These are phyloP conservation scores for Oligia strigilis DNA, from an alignment of 2,888 invertebrate genomes.

Conservation along the genomic window DNA sequence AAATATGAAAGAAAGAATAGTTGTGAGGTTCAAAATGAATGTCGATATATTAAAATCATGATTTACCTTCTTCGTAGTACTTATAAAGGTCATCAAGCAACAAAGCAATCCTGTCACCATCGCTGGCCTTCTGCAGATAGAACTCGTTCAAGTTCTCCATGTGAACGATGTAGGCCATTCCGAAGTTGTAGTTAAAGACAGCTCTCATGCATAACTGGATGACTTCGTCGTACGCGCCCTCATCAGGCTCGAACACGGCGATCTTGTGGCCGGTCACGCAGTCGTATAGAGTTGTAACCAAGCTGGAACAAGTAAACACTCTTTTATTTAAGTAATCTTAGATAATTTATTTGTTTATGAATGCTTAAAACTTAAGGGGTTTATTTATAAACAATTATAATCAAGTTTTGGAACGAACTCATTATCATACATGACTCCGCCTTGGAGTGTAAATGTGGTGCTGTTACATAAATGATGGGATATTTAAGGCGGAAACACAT, in stretches of 20 bases:
- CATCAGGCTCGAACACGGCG: constrained; percentile 88
- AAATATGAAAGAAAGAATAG: neutral
- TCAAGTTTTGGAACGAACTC: neutral
- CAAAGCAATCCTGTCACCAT: constrained; percentile 87
- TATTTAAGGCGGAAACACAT: no score
- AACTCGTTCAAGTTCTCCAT: constrained; percentile 90
- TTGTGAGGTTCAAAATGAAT: neutral
- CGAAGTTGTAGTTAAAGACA: constrained; percentile 91
- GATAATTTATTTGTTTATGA: neutral
- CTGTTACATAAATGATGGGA: no score
- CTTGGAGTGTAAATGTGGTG: no score
- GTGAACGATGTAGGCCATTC: constrained; percentile 91
- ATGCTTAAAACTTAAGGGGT: neutral
- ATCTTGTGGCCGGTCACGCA: constrained; percentile 85
- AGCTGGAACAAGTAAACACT: constrained; percentile 85
- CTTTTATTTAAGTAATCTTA: neutral
- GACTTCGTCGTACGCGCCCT: constrained; percentile 88
- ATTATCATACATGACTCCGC: neutral
- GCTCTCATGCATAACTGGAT: constrained; percentile 91
- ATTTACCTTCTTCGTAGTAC: constrained; percentile 86
- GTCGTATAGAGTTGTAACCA: constrained; percentile 92
- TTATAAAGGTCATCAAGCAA: constrained; percentile 91
- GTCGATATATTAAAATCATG: neutral
- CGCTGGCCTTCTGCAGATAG: constrained; percentile 91
- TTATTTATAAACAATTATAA: neutral